Evolutionary conservation across 2,113 vertebrate genomes (phyloP).

Genomic region (Pica pica): DNA sequence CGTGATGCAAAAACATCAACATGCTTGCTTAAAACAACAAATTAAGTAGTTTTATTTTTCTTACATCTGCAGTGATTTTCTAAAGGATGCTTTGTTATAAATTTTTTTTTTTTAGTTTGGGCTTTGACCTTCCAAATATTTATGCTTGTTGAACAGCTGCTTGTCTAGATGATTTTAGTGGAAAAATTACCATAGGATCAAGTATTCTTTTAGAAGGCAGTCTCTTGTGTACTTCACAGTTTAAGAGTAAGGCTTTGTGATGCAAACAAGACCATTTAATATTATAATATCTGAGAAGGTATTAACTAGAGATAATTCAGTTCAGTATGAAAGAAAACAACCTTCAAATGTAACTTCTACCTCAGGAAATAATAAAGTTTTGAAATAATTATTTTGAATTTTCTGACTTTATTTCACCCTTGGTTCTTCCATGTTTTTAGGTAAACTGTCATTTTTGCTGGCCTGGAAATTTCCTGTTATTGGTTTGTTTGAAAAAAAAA

Average conservation of each 20-base stretch:
- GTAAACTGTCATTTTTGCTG: neutral
- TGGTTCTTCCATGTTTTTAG: neutral
- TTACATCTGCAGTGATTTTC: neutral
- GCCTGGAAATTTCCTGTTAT: neutral
- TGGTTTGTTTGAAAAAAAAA: neutral
- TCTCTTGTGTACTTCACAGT: neutral
- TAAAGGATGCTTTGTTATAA: neutral
- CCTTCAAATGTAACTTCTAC: neutral
- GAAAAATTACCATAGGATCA: neutral
- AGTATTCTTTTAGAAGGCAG: neutral
- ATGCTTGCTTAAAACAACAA: neutral
- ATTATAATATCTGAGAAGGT: neutral
- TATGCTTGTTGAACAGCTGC: neutral
- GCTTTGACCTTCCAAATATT: neutral
- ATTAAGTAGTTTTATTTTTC: neutral
- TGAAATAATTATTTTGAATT: neutral
- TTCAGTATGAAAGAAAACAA: neutral
- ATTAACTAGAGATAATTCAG: neutral
- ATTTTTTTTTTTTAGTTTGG: neutral
- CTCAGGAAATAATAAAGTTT: neutral
- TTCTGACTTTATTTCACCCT: neutral
- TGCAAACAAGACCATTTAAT: neutral
- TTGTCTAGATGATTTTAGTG: neutral
- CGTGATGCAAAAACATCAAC: neutral
- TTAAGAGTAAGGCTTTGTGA: neutral